phyloP scores from a whole-genome alignment of 2,113 vertebrate species.

The Myotis davidii region DNA sequence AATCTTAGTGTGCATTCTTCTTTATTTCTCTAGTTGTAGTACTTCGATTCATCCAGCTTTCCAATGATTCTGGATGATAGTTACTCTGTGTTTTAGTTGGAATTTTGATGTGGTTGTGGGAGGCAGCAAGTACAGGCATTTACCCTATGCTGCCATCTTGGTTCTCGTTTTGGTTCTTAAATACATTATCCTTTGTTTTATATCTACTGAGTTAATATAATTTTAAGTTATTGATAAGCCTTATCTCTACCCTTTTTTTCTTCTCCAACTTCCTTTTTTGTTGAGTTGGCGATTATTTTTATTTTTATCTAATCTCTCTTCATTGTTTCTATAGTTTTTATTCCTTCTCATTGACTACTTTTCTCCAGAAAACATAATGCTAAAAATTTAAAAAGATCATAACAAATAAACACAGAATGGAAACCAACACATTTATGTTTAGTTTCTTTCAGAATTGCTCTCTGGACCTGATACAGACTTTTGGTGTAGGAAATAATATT shows the following conservation, averaged over 20 bases:
- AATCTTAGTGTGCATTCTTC: too few relatives aligned
- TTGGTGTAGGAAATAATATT: not conserved
- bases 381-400: slow-evolving; percentile 25
- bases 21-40: too few relatives aligned
- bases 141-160: too few relatives aligned
- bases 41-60: too few relatives aligned
- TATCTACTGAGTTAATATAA: not conserved
- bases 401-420: slow-evolving; percentile 38
- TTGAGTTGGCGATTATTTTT: slow-evolving; percentile 1
- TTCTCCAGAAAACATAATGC: not conserved
- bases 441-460: not conserved
- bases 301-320: not conserved
- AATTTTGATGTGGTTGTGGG: too few relatives aligned
- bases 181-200: not conserved
- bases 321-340: slow-evolving; percentile 11
- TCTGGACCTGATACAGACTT: slow-evolving; percentile 17
- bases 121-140: too few relatives aligned
- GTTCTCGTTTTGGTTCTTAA: not conserved
- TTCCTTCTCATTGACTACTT: not conserved
- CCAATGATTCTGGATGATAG: too few relatives aligned
- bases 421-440: not conserved
- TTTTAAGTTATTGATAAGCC: not conserved
- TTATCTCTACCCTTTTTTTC: not conserved
- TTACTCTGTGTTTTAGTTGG: too few relatives aligned
- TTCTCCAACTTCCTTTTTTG: not conserved